A percentile compares a stretch with the other conserved stretches of the same genome.
phyloP scores from a whole-genome alignment of 2,113 vertebrate species.

The Micromys minutus region DNA sequence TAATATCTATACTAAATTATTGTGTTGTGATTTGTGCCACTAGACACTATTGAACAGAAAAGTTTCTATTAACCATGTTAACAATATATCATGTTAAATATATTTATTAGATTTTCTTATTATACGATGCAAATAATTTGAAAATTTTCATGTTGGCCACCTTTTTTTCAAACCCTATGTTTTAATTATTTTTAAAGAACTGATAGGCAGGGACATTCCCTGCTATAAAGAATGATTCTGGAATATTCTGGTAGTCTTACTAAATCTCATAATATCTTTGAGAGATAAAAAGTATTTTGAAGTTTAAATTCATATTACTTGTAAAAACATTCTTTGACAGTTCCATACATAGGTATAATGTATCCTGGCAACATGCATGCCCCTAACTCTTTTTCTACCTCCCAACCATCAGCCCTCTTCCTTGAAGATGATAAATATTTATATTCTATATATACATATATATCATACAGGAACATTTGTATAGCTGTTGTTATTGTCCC shows the following conservation, averaged over 20 bases:
- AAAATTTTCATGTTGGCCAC: not conserved
- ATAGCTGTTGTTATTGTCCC: not conserved
- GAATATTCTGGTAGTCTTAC: not conserved
- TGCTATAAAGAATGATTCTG: not conserved
- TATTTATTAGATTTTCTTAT: not conserved
- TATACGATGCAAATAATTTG: conserved; percentile 19
- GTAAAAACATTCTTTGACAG: not conserved
- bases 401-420: not conserved
- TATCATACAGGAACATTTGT: not conserved
- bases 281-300: not conserved
- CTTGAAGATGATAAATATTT: not conserved
- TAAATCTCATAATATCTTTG: not conserved
- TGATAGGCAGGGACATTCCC: not conserved
- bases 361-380: too few relatives aligned
- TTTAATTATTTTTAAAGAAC: not conserved
- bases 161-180: not conserved
- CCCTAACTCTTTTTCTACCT: not conserved
- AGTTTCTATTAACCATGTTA: conserved; percentile 23
- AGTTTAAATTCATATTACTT: not conserved
- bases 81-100: not conserved
- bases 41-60: not conserved
- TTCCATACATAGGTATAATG: not conserved
- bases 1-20: not conserved
- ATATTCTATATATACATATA: not conserved
- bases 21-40: not conserved